Evolutionary conservation across 2,797 vertebrate species (phyloP).

Genomic region (Aulostomus chinensis): DNA sequence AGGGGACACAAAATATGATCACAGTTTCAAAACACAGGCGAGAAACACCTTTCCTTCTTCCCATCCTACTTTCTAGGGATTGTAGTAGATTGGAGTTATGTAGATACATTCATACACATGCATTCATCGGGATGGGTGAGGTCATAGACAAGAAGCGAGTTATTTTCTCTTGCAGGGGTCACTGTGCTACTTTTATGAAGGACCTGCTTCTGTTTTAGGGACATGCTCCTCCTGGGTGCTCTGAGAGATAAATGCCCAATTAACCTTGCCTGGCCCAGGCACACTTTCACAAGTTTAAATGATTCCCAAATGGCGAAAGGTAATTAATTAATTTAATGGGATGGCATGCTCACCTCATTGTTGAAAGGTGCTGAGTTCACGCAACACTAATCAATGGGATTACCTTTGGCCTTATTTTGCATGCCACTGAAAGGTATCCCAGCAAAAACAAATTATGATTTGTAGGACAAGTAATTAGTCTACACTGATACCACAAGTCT

Average conservation of each 20-base stretch:
- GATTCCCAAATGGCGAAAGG: slow-evolving; percentile 75
- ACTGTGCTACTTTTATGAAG: slow-evolving; percentile 74
- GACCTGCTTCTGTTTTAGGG: slow-evolving; percentile 74
- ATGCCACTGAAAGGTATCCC: slow-evolving; percentile 50
- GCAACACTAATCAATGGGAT: slow-evolving; percentile 69
- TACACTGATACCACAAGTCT: slow-evolving; percentile 10
- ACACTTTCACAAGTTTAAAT: slow-evolving; percentile 79
- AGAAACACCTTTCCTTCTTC: slow-evolving; percentile 37
- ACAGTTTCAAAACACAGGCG: slow-evolving; percentile 49
- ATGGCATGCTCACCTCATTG: slow-evolving; percentile 68
- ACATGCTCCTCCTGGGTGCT: slow-evolving; percentile 71
- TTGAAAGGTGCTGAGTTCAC: slow-evolving; percentile 69
- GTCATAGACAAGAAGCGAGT: slow-evolving; percentile 52
- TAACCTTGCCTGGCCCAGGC: slow-evolving; percentile 78
- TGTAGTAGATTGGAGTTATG: slow-evolving; percentile 18
- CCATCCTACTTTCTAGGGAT: slow-evolving; percentile 23
- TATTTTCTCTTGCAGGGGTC: slow-evolving; percentile 60
- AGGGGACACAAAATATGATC: slow-evolving; percentile 52
- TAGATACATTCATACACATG: slow-evolving; percentile 15
- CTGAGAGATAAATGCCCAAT: slow-evolving; percentile 77
- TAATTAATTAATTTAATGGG: slow-evolving; percentile 80
- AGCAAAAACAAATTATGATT: slow-evolving; percentile 64
- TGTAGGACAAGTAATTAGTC: slow-evolving; percentile 64
- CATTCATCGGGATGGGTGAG: slow-evolving; percentile 50
- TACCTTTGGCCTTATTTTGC: slow-evolving; percentile 72